phyloP scores from a whole-genome alignment of 2,797 vertebrate genomes.

The Oceanodroma leucorhoa region DNA sequence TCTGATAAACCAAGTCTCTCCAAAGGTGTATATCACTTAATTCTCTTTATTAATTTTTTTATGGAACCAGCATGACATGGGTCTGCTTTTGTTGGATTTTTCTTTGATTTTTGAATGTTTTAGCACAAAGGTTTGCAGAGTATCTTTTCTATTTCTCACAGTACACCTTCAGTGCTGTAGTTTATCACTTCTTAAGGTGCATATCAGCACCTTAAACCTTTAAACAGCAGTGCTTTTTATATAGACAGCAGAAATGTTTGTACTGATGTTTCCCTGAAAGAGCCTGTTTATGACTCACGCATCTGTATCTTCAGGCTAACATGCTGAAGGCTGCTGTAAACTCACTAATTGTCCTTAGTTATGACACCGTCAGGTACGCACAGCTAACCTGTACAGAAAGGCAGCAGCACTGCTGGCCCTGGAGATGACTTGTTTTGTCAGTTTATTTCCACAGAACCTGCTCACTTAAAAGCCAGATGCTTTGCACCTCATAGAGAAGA shows the following conservation, averaged over 20 bases:
- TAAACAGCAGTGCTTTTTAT: neutral
- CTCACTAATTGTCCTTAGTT: neutral
- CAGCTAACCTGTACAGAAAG: constrained; percentile 6
- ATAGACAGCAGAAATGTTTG: neutral
- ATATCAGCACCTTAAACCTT: neutral
- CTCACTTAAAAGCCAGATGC: neutral
- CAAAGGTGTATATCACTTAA: neutral
- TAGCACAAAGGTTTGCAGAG: neutral
- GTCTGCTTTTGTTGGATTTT: neutral
- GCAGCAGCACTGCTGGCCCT: neutral
- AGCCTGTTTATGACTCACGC: neutral
- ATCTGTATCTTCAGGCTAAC: neutral
- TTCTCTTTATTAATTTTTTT: neutral
- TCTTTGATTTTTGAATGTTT: neutral
- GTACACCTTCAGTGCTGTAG: neutral
- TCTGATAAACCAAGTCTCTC: neutral
- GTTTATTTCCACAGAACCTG: neutral
- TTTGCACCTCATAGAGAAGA: neutral
- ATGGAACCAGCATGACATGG: neutral
- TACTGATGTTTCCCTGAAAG: neutral
- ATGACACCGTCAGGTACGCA: neutral
- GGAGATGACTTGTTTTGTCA: neutral
- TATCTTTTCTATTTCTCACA: neutral
- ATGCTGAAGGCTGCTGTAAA: constrained; percentile 12
- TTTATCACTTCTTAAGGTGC: neutral